Evolutionary conservation across 2,797 vertebrate species (phyloP).

Genomic region (Galaxias olidus): DNA sequence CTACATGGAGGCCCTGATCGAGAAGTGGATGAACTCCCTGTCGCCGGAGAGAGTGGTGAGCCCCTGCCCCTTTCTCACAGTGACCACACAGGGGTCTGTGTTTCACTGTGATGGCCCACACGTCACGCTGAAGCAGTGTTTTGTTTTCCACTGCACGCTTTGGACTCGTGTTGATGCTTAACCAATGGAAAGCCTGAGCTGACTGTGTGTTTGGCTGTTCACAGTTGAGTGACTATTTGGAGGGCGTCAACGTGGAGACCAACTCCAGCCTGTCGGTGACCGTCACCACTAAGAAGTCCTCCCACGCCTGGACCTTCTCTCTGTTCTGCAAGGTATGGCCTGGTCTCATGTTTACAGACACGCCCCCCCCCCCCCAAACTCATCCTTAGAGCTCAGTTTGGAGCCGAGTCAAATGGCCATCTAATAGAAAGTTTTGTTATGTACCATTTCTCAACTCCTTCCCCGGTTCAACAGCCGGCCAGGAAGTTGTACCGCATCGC

Average conservation of each 20-base stretch:
- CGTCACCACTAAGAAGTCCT: conserved; percentile 93
- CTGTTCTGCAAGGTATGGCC: conserved; percentile 93
- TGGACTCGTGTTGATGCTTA: not conserved
- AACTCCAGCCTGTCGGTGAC: conserved; percentile 91
- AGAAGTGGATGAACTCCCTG: conserved; percentile 99
- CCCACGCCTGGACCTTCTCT: conserved; percentile 95
- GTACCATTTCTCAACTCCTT: not conserved
- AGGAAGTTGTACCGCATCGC: conserved; percentile 92
- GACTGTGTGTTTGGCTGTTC: conserved; percentile 5
- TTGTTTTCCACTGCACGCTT: not conserved
- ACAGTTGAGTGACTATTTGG: conserved; percentile 93
- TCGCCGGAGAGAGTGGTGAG: conserved; percentile 97
- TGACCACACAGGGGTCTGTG: no score
- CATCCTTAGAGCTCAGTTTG: no score
- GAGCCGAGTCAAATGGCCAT: no score
- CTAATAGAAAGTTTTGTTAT: no score
- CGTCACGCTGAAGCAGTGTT: not conserved
- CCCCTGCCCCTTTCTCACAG: no score
- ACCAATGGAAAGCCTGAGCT: not conserved
- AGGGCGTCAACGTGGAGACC: conserved; percentile 93
- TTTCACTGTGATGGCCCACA: no score
- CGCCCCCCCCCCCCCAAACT: no score
- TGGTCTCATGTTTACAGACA: not conserved
- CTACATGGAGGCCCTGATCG: conserved; percentile 98
- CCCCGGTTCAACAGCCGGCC: conserved; percentile 78